Evolutionary conservation across 2,113 vertebrate genomes (phyloP).

Genomic region (Hymenochirus boettgeri): DNA sequence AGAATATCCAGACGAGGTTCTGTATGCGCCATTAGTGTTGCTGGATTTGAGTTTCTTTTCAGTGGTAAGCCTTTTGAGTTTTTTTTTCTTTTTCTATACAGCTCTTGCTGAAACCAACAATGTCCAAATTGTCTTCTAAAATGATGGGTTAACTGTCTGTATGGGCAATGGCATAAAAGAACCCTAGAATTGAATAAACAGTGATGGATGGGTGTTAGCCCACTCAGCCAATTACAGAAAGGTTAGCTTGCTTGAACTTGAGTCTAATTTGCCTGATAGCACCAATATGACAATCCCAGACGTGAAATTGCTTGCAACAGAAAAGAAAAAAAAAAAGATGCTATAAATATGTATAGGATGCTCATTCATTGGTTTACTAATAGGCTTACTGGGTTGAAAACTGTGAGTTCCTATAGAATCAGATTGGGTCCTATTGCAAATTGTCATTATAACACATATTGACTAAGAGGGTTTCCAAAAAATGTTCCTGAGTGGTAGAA

Average conservation of each 20-base stretch:
- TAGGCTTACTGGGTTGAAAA: slow-evolving; percentile 36
- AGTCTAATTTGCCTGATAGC: slow-evolving; percentile 40
- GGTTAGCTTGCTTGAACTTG: slow-evolving; percentile 29
- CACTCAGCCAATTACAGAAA: slow-evolving; percentile 39
- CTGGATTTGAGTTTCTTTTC: slow-evolving; percentile 44
- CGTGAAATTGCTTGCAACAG: slow-evolving; percentile 38
- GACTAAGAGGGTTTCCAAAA: slow-evolving; percentile 40
- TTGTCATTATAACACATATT: slow-evolving; percentile 41
- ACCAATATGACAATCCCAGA: slow-evolving; percentile 34
- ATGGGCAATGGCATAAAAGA: slow-evolving; percentile 35
- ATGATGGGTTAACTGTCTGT: slow-evolving; percentile 41
- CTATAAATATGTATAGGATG: slow-evolving; percentile 38
- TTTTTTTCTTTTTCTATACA: slow-evolving; percentile 42
- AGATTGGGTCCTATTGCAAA: slow-evolving; percentile 23
- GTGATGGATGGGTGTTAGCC: slow-evolving; percentile 45
- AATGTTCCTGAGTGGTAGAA: slow-evolving; percentile 42
- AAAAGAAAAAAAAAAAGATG: slow-evolving; percentile 32
- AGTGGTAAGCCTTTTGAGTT: slow-evolving; percentile 41
- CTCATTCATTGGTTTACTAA: slow-evolving; percentile 27
- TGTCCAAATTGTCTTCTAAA: slow-evolving; percentile 36
- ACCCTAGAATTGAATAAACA: slow-evolving; percentile 42
- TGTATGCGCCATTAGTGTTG: slow-evolving; percentile 43
- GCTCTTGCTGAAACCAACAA: slow-evolving; percentile 40
- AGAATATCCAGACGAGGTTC: slow-evolving; percentile 42
- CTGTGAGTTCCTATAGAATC: slow-evolving; percentile 12